These are phyloP conservation scores for Mycteria americana DNA, from an alignment of 2,797 vertebrate species.

Conservation along the genomic window DNA sequence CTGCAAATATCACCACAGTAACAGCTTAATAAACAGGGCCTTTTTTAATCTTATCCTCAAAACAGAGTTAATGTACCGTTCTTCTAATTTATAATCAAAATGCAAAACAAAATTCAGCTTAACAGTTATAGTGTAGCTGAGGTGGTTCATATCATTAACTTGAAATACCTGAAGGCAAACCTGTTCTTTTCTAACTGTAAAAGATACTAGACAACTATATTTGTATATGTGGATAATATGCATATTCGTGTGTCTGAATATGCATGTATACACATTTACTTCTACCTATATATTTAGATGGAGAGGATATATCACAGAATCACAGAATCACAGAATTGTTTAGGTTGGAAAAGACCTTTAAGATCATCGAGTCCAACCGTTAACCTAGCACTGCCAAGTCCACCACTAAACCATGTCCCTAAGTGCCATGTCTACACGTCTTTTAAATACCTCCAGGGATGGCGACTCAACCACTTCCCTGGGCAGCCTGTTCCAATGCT, in stretches of 20 bases:
- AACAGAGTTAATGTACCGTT: slow-evolving; percentile 78
- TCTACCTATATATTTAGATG: neutral
- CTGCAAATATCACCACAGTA: slow-evolving; percentile 67
- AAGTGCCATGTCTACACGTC: too few relatives aligned
- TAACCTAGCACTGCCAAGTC: too few relatives aligned
- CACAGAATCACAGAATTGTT: too few relatives aligned
- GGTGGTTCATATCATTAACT: slow-evolving; percentile 72
- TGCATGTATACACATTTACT: neutral
- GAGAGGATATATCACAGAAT: neutral
- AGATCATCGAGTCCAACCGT: too few relatives aligned
- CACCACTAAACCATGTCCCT: too few relatives aligned
- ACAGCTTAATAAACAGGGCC: slow-evolving; percentile 74
- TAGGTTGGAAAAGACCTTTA: too few relatives aligned
- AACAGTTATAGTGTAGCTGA: slow-evolving; percentile 66
- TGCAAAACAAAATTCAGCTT: slow-evolving; percentile 78
- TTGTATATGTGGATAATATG: neutral
- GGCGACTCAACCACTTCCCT: too few relatives aligned
- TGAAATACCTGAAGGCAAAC: slow-evolving; percentile 70
- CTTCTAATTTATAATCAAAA: slow-evolving; percentile 79
- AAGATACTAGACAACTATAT: slow-evolving; percentile 12
- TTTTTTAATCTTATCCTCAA: slow-evolving; percentile 67
- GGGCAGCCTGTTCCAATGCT: too few relatives aligned
- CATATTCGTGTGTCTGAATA: neutral
- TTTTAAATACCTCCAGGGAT: too few relatives aligned
- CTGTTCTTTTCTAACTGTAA: slow-evolving; percentile 56